Conservation (phyloP, 2,113 vertebrate species). For the Heterocephalus glaber region DNA sequence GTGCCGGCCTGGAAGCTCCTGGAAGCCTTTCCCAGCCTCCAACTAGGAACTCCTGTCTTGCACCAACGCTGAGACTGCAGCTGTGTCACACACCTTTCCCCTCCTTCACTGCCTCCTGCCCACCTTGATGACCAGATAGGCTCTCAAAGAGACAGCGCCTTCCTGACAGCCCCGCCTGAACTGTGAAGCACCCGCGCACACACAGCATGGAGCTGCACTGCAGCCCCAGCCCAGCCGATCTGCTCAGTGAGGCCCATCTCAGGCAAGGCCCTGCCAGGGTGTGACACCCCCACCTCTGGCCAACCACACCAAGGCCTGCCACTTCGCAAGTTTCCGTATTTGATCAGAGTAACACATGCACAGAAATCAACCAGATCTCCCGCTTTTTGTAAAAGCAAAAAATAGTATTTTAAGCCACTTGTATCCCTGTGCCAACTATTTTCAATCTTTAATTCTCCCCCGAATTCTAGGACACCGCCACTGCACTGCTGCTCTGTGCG, state of each 20-base stretch:
- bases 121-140: rapidly evolving
- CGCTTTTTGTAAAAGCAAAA: background rate
- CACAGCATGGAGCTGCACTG: rapidly evolving
- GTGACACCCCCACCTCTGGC: background rate
- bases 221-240: rapidly evolving
- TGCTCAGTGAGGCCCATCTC: rapidly evolving
- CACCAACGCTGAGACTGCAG: background rate
- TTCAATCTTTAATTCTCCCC: background rate
- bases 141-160: background rate
- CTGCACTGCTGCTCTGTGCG: background rate
- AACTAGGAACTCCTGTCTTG: rapidly evolving
- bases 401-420: background rate
- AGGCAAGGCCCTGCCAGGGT: background rate
- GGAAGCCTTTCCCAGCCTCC: background rate
- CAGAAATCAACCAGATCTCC: background rate
- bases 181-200: background rate
- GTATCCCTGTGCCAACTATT: background rate
- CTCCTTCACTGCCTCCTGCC: rapidly evolving
- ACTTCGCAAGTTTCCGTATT: no score
- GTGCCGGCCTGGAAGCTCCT: background rate
- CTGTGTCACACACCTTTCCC: rapidly evolving
- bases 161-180: background rate
- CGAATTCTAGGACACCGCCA: rapidly evolving
- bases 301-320: background rate
- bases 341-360: background rate